Evolutionary conservation across 2,797 vertebrate genomes (phyloP), one percentile per base, ranked within the genome.

Genomic region (Tapirus indicus): DNA sequence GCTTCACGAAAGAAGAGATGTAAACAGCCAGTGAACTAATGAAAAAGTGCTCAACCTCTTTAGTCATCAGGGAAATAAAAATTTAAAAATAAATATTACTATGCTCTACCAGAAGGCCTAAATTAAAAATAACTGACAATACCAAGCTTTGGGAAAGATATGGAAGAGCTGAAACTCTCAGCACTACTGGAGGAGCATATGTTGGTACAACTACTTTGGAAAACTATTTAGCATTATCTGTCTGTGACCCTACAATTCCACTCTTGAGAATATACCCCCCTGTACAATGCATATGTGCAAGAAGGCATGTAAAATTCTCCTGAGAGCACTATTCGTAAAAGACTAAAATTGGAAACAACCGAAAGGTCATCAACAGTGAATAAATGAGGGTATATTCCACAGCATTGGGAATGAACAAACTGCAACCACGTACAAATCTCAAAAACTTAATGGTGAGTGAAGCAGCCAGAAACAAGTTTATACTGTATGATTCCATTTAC

Each of bases 21-120:
- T 41, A 83, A 62, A 64, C 47, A 88, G 49, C 44, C 32, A 77
- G 23, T 66, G 52, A 72, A 74, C 71, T 44, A 54, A 60, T 66
- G 47, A 94, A 86, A 88, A 92, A 56, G 86, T 62, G 47, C 71
- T 93, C n/a, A 72, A 21, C 7, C 20, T 83, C 89, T 94, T 60
- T 75, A 88, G 74, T 52, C 44, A 87, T 90, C 21, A 88, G 77
- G 20, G 35, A 91, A 91, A 84, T 44, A 7, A 32, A 91, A 85
- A 80, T 49, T 29, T 16, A 64, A 78, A 91, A 91, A 52, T 27
- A 71, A n/a, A 84, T 60, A 47, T 16, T 47, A 78, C 27, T 64
- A 21, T 27, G 23, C 35, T 85, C 35, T 32, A 88, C 29, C n/a
- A 47, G n/a, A 79, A 91, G 54, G 14, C 62, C 69, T 44, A 35